Conservation (phyloP, 2,888 invertebrate species). For the Agrilus mali region DNA sequence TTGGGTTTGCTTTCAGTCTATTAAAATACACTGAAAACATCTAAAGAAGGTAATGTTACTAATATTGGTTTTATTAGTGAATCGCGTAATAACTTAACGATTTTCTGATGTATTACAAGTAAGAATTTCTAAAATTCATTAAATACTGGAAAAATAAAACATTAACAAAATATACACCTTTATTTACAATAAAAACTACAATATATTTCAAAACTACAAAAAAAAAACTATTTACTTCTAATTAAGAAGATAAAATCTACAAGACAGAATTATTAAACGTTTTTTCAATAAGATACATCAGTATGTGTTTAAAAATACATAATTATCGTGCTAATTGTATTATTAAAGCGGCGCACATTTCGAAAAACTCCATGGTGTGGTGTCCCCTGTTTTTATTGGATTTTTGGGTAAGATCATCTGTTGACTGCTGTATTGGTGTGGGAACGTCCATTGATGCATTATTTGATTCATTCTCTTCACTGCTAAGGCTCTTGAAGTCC, state of each 20-base stretch:
- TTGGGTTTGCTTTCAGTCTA: no score
- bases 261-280: background rate
- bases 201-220: background rate
- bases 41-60: no score
- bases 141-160: no score
- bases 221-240: background rate
- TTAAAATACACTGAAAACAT: no score
- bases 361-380: conserved; percentile 99
- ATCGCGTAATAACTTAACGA: no score
- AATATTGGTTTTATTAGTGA: no score
- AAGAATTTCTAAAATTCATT: no score
- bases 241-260: no score
- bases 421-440: conserved; percentile 23
- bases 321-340: conserved; percentile 87
- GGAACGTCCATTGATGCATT: conserved; percentile 25
- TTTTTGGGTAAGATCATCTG: conserved; percentile 12
- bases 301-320: background rate
- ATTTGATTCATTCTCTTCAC: conserved; percentile 45
- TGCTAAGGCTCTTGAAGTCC: conserved; percentile 92
- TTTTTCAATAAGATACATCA: background rate
- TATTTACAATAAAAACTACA: background rate
- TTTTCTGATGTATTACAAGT: no score
- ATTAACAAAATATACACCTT: no score
- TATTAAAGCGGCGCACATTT: conserved; percentile 98
- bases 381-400: conserved; percentile 44